phyloP scores from a whole-genome alignment of 2,797 vertebrate species.

The Microctenopoma lineatum region DNA sequence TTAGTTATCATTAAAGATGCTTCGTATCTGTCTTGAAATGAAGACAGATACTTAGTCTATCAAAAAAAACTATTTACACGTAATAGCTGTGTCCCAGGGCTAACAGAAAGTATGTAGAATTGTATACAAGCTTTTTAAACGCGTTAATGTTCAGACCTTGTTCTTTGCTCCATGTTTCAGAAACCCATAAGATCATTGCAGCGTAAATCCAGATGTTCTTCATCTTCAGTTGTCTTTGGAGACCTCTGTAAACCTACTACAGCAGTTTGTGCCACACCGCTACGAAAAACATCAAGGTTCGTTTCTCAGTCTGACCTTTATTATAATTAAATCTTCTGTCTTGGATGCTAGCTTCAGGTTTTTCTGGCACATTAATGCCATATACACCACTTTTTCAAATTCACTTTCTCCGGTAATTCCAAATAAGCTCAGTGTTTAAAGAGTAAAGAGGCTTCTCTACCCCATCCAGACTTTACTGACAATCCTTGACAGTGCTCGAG shows the following conservation, averaged over 20 bases:
- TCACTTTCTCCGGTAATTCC: constrained; percentile 7
- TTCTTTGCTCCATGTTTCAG: constrained; percentile 31
- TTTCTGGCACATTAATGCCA: not conserved
- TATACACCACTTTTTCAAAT: not conserved
- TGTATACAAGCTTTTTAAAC: not conserved
- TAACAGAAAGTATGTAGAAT: not conserved
- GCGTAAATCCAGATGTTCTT: constrained; percentile 51
- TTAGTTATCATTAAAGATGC: not conserved
- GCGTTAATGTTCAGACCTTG: constrained; percentile 66
- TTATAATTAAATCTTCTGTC: not conserved
- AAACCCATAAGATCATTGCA: constrained; percentile 28
- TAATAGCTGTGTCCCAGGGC: not conserved
- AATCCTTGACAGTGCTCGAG: not conserved
- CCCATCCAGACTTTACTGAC: constrained; percentile 14
- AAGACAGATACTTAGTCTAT: not conserved
- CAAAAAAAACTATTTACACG: not conserved
- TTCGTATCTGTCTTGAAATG: too few species aligned
- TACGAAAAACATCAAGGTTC: constrained; percentile 9
- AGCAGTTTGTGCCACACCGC: not conserved
- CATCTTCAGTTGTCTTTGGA: constrained; percentile 28
- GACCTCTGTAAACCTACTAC: constrained; percentile 22
- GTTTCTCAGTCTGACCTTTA: not conserved
- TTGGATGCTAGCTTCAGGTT: constrained; percentile 6
- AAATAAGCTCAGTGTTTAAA: not conserved
- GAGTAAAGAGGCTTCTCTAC: not conserved